Evolutionary conservation across 37 sponge, comb jelly and placozoan species (phyloP), one percentile per base, ranked within the genome.

Genomic region (Axinella damicornis): DNA sequence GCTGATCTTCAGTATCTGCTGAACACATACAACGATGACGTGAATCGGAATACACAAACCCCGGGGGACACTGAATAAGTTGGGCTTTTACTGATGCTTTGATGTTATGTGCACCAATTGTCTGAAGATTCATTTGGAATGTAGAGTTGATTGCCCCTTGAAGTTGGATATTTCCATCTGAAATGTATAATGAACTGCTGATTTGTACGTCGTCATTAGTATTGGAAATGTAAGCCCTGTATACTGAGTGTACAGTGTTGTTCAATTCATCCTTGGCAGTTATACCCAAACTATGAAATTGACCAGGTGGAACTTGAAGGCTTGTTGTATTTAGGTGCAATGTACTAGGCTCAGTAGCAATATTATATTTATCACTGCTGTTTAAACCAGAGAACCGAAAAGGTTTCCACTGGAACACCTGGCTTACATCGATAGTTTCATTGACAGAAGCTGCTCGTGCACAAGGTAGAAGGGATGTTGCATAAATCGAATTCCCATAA

Each of bases 31-130:
- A 77, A 15, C 21, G 5, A 30, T 28, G 5, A 4, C 27, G 5
- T 28, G 36, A 37, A 1, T n/a, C 21, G 1, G 32, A 16, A 33
- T 57, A 18, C 21, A 52, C 20, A 52, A 66, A 77, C 19, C 86
- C 86, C 2, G 86, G 86, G 13, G 86, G 86, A 77, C 86, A 85
- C 5, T 52, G 1, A 16, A 16, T 24, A 4, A 85, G 62, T 0
- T 13, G 30, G 36, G 36, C 59, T 9, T 63, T 21, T 15, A 83
- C 5, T 18, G 57, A 62, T 1, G 24, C 37, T 13, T 24, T 33
- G n/a, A 73, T 22, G 34, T 28, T 20, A 4, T 21, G 15, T 12
- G 17, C 15, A 36, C 53, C 33, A 11, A 57, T 37, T 62, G 84
- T 83, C 16, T 59, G 54, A 18, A 83, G 66, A 6, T 6, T 40